These are phyloP conservation scores for Polyodon spathula DNA, from an alignment of 2,113 vertebrate genomes.

Conservation along the genomic window DNA sequence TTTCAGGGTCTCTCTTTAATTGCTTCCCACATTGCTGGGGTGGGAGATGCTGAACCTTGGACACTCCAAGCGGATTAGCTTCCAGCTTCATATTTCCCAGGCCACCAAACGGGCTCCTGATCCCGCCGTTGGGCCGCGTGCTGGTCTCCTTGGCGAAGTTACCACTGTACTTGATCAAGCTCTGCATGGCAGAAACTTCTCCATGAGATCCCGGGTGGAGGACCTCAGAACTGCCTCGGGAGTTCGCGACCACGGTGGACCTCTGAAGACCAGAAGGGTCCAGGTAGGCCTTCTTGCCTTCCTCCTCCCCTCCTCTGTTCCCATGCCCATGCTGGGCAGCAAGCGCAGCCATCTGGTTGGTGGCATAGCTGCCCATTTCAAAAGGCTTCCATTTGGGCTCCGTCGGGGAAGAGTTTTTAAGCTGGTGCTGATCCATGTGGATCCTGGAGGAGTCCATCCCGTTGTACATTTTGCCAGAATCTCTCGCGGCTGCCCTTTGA, in stretches of 20 bases:
- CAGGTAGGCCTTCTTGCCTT: slow-evolving; percentile 71
- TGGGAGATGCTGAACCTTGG: slow-evolving; percentile 58
- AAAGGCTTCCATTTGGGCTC: slow-evolving; percentile 87
- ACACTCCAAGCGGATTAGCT: slow-evolving; percentile 29
- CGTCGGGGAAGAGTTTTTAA: slow-evolving; percentile 33
- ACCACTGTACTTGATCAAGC: slow-evolving; percentile 92
- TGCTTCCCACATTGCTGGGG: slow-evolving; percentile 55
- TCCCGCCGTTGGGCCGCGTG: slow-evolving; percentile 58
- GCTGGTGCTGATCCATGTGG: slow-evolving; percentile 40
- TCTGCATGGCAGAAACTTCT: slow-evolving; percentile 91
- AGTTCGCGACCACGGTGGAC: slow-evolving; percentile 34
- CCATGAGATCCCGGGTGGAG: slow-evolving; percentile 43
- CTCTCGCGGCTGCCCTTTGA: slow-evolving; percentile 44
- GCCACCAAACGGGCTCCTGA: slow-evolving; percentile 80
- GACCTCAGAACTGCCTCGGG: slow-evolving; percentile 25
- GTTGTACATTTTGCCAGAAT: slow-evolving; percentile 51
- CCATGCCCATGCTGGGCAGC: slow-evolving; percentile 80
- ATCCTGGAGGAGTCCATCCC: slow-evolving; percentile 52
- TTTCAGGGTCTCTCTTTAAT: slow-evolving; percentile 82
- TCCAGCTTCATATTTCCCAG: slow-evolving; percentile 74
- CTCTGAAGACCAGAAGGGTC: slow-evolving; percentile 58
- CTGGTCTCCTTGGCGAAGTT: slow-evolving; percentile 74
- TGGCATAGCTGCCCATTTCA: slow-evolving; percentile 79
- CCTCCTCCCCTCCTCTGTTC: slow-evolving; percentile 64
- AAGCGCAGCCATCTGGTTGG: slow-evolving; percentile 83